phyloP scores from a whole-genome alignment of 2,113 vertebrate species.

The Carollia perspicillata region DNA sequence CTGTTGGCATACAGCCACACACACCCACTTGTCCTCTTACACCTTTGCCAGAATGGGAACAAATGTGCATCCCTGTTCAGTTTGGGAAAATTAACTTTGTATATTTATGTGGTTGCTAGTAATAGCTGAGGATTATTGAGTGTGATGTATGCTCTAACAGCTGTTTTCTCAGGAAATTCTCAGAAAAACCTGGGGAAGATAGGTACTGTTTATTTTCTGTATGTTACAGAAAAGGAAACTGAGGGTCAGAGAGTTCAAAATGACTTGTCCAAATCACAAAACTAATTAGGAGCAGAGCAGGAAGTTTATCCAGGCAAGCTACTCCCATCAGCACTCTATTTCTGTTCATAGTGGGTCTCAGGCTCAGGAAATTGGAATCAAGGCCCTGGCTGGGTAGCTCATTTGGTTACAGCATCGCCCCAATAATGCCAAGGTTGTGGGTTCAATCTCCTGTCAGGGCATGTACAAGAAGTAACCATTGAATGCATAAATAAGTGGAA shows the following conservation, averaged over 20 bases:
- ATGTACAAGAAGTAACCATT: too few species aligned
- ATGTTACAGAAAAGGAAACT: conserved; percentile 32
- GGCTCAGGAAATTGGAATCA: background rate
- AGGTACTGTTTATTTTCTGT: background rate
- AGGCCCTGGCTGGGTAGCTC: too few species aligned
- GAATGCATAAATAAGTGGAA: too few species aligned
- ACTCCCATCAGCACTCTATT: background rate
- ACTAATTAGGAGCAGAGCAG: background rate
- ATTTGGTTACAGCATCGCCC: too few species aligned
- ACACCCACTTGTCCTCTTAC: background rate
- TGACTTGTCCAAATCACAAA: background rate
- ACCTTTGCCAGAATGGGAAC: background rate
- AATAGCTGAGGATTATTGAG: conserved; percentile 1
- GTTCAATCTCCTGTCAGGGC: too few species aligned
- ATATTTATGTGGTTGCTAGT: background rate
- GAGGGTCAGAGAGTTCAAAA: background rate
- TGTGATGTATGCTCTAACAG: background rate
- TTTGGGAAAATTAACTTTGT: conserved; percentile 1
- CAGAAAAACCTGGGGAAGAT: background rate
- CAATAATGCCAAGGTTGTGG: too few species aligned
- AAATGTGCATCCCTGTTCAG: background rate
- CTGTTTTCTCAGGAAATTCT: background rate
- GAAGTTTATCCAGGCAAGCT: background rate
- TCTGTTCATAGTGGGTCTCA: background rate
- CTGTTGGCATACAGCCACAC: background rate